Conservation (phyloP, 2,888 invertebrate genomes). For the Abscondita cerata region DNA sequence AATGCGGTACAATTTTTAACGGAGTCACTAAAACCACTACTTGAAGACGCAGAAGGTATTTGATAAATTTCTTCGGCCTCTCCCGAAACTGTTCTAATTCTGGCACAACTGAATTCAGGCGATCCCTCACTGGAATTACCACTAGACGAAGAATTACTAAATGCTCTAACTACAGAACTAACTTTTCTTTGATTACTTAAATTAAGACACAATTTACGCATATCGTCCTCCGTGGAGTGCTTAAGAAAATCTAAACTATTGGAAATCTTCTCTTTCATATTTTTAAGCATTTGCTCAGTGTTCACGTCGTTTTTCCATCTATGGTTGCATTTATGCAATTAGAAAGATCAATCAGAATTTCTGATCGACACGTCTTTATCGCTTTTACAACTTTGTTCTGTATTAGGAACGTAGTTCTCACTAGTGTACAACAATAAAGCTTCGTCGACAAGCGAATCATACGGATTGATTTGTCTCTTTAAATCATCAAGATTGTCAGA, state of each 20-base stretch:
- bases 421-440: constrained; percentile 56
- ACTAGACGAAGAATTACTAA: constrained; percentile 54
- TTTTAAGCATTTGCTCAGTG: constrained; percentile 56
- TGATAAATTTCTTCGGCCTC: constrained; percentile 55
- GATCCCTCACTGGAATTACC: constrained; percentile 51
- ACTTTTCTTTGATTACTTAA: constrained; percentile 55
- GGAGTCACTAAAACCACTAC: constrained; percentile 56
- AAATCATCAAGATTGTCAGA: constrained; percentile 26
- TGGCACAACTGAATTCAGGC: constrained; percentile 43
- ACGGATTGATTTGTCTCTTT: constrained; percentile 39
- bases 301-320: constrained; percentile 49
- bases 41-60: constrained; percentile 52
- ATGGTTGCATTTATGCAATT: constrained; percentile 56
- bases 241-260: constrained; percentile 52
- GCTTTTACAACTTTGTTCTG: constrained; percentile 23
- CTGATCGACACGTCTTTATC: constrained; percentile 50
- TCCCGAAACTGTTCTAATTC: constrained; percentile 43
- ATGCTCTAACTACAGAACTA: constrained; percentile 55
- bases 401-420: constrained; percentile 47
- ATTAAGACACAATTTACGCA: constrained; percentile 56
- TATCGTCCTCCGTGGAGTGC: constrained; percentile 56
- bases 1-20: constrained; percentile 38
- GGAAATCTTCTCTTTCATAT: constrained; percentile 54
- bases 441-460: constrained; percentile 57
- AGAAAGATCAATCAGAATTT: constrained; percentile 56